Conservation (phyloP, 2,797 vertebrate species). For the Mormyrops boulengeri region DNA sequence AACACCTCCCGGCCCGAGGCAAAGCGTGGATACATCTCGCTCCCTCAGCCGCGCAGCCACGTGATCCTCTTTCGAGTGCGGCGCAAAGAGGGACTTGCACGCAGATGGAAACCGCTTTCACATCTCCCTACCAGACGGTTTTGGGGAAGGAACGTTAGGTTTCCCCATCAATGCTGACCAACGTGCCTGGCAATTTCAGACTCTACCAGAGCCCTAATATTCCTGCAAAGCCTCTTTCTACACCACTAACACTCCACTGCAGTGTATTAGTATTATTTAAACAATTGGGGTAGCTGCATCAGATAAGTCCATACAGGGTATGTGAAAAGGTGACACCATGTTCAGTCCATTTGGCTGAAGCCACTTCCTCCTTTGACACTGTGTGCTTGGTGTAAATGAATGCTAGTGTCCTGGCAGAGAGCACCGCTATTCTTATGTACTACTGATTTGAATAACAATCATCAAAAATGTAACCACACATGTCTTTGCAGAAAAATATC, state of each 20-base stretch:
- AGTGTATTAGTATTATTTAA: neutral
- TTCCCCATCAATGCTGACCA: neutral
- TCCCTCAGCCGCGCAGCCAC: too few relatives aligned
- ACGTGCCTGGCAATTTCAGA: neutral
- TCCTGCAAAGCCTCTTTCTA: neutral
- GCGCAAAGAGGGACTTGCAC: slow-evolving; percentile 7
- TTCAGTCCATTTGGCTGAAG: neutral
- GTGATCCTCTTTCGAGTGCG: neutral
- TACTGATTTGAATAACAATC: neutral
- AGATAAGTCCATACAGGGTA: neutral
- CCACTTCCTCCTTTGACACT: slow-evolving; percentile 12
- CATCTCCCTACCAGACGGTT: slow-evolving; percentile 3
- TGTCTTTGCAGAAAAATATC: neutral
- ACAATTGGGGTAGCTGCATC: neutral
- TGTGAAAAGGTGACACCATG: neutral
- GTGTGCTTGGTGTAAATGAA: neutral
- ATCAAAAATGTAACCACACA: neutral
- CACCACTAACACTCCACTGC: neutral
- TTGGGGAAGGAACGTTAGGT: neutral
- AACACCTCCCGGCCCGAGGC: neutral
- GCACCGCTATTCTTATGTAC: neutral
- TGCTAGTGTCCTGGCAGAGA: neutral
- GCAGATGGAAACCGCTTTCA: slow-evolving; percentile 15
- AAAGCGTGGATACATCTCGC: neutral
- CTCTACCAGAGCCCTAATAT: neutral